phyloP scores from a whole-genome alignment of 1,140 invertebrate genomes.

The Drosophila willistoni region DNA sequence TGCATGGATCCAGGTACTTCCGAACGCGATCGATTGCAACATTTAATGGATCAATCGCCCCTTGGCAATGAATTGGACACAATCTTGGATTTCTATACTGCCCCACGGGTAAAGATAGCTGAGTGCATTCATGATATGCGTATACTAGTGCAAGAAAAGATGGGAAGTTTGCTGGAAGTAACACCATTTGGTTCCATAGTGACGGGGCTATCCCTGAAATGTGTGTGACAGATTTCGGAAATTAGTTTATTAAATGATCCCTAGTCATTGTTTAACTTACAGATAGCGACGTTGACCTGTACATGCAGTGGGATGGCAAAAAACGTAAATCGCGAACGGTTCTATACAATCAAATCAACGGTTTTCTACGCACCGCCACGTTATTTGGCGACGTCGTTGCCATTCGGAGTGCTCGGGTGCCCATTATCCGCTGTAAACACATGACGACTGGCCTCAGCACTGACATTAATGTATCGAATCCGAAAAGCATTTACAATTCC shows the following conservation, averaged over 20 bases:
- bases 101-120: slow-evolving; percentile 39
- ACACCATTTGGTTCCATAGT: slow-evolving; percentile 73
- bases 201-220: slow-evolving; percentile 64
- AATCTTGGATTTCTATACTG: slow-evolving; percentile 44
- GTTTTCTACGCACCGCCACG: slow-evolving; percentile 47
- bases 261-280: neutral
- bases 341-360: slow-evolving; percentile 54
- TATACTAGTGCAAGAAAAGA: slow-evolving; percentile 40
- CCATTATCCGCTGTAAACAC: slow-evolving; percentile 75
- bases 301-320: slow-evolving; percentile 34
- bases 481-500: slow-evolving; percentile 69
- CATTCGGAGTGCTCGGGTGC: slow-evolving; percentile 71
- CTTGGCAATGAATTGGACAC: slow-evolving; percentile 45
- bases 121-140: slow-evolving; percentile 47
- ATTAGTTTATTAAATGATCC: neutral
- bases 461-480: slow-evolving; percentile 71
- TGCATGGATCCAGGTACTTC: slow-evolving; percentile 29
- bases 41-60: slow-evolving; percentile 15
- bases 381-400: slow-evolving; percentile 55
- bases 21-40: slow-evolving; percentile 46
- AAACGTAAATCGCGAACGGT: slow-evolving; percentile 17
- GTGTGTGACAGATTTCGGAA: slow-evolving; percentile 30
- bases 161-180: slow-evolving; percentile 38
- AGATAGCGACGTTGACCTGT: slow-evolving; percentile 79
- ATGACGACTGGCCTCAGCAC: slow-evolving; percentile 53